These are phyloP conservation scores for Aporrectodea caliginosa DNA, from an alignment of 1,140 invertebrate species.

Conservation along the genomic window DNA sequence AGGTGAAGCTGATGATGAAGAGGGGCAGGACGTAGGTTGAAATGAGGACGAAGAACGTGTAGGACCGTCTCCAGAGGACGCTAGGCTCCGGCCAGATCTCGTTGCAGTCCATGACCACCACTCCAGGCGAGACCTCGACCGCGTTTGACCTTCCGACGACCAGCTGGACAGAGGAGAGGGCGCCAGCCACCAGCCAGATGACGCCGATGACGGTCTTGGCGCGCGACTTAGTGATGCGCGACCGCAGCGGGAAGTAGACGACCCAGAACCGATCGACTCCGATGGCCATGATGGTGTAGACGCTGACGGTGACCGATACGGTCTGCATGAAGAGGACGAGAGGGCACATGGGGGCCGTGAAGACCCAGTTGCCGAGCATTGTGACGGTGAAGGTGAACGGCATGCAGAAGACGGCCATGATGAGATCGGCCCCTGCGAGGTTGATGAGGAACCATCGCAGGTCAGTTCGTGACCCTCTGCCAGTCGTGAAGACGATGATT, in stretches of 20 bases:
- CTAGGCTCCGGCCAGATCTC: slow-evolving; percentile 42
- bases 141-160: slow-evolving; percentile 48
- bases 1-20: slow-evolving; percentile 57
- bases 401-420: slow-evolving; percentile 55
- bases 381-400: slow-evolving; percentile 53
- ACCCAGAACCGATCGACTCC: slow-evolving; percentile 50
- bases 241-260: slow-evolving; percentile 46
- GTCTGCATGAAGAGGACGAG: slow-evolving; percentile 48
- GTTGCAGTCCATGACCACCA: slow-evolving; percentile 36
- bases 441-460: slow-evolving; percentile 70
- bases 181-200: slow-evolving; percentile 57
- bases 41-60: slow-evolving; percentile 57
- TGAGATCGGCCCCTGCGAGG: slow-evolving; percentile 60
- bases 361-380: slow-evolving; percentile 49
- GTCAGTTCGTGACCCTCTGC: slow-evolving; percentile 45
- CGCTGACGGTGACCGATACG: slow-evolving; percentile 47
- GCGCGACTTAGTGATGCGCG: slow-evolving; percentile 34
- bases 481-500: slow-evolving; percentile 47
- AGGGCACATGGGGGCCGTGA: slow-evolving; percentile 50
- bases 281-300: slow-evolving; percentile 53
- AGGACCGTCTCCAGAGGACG: slow-evolving; percentile 42
- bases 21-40: slow-evolving; percentile 60
- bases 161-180: slow-evolving; percentile 56
- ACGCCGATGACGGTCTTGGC: slow-evolving; percentile 49
- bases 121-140: slow-evolving; percentile 17